phyloP scores from a whole-genome alignment of 2,888 invertebrate genomes.

The Cecidostiba fungosa region DNA sequence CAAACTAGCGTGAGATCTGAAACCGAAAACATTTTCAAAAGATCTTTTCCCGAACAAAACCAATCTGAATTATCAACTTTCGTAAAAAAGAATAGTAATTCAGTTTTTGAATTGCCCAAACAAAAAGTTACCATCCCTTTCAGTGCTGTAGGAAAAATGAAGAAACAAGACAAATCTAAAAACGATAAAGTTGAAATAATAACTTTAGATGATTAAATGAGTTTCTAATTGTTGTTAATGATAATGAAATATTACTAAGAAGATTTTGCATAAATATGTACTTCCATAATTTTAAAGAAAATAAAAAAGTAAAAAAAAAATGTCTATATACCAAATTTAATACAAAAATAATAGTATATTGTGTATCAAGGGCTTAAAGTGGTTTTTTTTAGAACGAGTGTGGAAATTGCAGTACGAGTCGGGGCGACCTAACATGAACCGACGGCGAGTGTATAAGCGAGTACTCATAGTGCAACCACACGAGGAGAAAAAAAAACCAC shows the following conservation, averaged over 20 bases:
- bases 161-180: slow-evolving; percentile 64
- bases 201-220: slow-evolving; percentile 75
- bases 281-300: not conserved
- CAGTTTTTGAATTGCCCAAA: slow-evolving; percentile 38
- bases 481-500: too few relatives aligned
- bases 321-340: too few relatives aligned
- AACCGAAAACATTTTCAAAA: not conserved
- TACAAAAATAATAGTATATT: too few relatives aligned
- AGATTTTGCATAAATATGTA: not conserved
- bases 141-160: slow-evolving; percentile 49
- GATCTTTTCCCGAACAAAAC: not conserved
- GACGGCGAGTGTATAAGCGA: too few relatives aligned
- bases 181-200: slow-evolving; percentile 77
- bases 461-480: too few relatives aligned
- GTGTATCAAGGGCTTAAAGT: too few relatives aligned
- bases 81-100: slow-evolving; percentile 10
- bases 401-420: too few relatives aligned
- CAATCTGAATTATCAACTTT: not conserved
- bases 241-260: not conserved
- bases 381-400: too few relatives aligned
- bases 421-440: too few relatives aligned
- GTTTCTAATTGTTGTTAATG: not conserved
- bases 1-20: slow-evolving; percentile 67
- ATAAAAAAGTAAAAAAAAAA: not conserved
- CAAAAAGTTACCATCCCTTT: not conserved